phyloP scores from a whole-genome alignment of 2,888 invertebrate genomes.

The Zygothrica quintamaculata region DNA sequence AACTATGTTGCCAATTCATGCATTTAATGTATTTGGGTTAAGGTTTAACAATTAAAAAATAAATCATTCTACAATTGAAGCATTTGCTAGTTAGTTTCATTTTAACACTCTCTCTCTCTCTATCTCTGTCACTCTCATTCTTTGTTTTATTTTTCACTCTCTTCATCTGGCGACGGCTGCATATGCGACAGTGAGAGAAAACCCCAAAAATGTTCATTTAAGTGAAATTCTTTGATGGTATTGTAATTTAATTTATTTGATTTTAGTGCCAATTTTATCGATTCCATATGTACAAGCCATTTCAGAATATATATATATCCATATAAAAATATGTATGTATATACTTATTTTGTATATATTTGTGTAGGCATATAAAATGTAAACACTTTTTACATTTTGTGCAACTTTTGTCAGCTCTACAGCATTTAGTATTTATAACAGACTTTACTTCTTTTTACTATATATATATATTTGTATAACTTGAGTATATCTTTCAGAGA shows the following conservation, averaged over 20 bases:
- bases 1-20: too few species aligned
- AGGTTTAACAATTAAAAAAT: not conserved
- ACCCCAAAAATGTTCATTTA: slow-evolving; percentile 32
- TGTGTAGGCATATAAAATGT: not conserved
- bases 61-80: slow-evolving; percentile 2
- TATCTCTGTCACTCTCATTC: not conserved
- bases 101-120: slow-evolving; percentile 10
- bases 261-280: slow-evolving; percentile 2
- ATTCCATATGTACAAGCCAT: not conserved
- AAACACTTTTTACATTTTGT: too few species aligned
- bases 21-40: not conserved
- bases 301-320: not conserved
- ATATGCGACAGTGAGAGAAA: slow-evolving; percentile 1
- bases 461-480: too few species aligned
- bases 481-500: too few species aligned
- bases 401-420: too few species aligned
- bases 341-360: not conserved
- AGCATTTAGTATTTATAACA: too few species aligned
- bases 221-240: slow-evolving; percentile 16
- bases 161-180: too few species aligned
- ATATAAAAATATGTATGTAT: not conserved
- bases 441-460: too few species aligned
- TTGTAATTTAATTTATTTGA: slow-evolving; percentile 31
- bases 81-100: slow-evolving; percentile 10
- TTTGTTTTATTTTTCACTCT: too few species aligned